Evolutionary conservation across 2,888 invertebrate species (phyloP).

Genomic region (Catonia carolina): DNA sequence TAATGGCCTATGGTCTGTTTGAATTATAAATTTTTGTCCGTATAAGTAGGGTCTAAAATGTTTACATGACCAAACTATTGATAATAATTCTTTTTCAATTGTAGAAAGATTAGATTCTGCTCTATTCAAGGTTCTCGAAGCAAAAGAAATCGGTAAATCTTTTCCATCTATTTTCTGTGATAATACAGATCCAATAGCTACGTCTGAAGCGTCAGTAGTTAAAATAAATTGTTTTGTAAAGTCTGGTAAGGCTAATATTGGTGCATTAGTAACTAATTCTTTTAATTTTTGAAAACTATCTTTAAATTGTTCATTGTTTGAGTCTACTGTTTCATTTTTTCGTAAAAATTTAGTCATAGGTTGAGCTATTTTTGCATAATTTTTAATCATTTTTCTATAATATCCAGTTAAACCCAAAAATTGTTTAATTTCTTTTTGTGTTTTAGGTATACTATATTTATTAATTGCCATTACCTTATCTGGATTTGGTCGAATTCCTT

Average conservation of each 20-base stretch:
- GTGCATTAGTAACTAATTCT: neutral
- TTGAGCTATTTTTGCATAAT: no score
- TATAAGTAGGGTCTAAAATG: no score
- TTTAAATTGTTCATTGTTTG: neutral
- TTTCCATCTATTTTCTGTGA: no score
- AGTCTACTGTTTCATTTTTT: neutral
- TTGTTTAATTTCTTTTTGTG: constrained; percentile 9
- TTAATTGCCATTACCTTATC: no score
- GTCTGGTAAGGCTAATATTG: neutral
- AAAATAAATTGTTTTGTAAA: neutral
- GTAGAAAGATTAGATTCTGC: neutral
- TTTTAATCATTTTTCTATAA: no score
- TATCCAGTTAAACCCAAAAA: no score
- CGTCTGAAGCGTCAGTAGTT: neutral
- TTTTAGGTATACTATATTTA: constrained; percentile 12
- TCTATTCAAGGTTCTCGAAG: neutral
- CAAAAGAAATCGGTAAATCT: no score
- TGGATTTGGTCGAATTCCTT: no score
- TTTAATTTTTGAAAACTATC: no score
- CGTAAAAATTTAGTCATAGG: neutral
- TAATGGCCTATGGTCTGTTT: no score
- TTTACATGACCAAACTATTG: no score
- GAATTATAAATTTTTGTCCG: no score
- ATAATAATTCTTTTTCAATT: neutral
- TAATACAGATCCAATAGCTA: neutral